Conservation (phyloP, 35 echinoderm and acorn worm species). For the Eucidaris tribuloides region DNA sequence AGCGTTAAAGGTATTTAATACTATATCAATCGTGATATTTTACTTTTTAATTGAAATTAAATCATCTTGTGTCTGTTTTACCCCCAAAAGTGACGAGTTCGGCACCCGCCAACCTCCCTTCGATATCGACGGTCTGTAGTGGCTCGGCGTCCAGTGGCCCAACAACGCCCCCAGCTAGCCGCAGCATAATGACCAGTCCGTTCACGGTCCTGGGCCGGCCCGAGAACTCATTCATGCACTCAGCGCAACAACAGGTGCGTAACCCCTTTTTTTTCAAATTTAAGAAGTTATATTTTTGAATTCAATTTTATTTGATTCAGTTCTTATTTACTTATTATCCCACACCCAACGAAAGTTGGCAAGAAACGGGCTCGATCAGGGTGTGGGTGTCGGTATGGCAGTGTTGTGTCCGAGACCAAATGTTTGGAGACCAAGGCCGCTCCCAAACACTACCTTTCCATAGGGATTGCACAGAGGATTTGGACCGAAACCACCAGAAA, state of each 20-base stretch:
- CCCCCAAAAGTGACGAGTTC: conserved; percentile 27
- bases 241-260: conserved; percentile 71
- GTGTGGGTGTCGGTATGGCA: too few species aligned
- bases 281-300: too few species aligned
- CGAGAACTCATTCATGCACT: conserved; percentile 66
- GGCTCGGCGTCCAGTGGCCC: conserved; percentile 45
- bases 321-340: too few species aligned
- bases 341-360: too few species aligned
- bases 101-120: conserved; percentile 1
- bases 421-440: too few species aligned
- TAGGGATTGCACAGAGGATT: too few species aligned
- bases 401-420: too few species aligned
- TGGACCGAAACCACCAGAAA: too few species aligned
- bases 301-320: too few species aligned
- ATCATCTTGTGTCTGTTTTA: neutral
- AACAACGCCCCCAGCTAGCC: conserved; percentile 66
- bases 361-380: too few species aligned
- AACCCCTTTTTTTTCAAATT: neutral
- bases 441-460: too few species aligned
- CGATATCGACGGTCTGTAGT: conserved; percentile 4
- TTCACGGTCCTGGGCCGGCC: conserved; percentile 71
- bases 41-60: neutral
- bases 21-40: neutral
- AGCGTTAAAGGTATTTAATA: too few species aligned
- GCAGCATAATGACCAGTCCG: conserved; percentile 73